Evolutionary conservation across 2,888 invertebrate species (phyloP).

Genomic region (Phalera bucephala): DNA sequence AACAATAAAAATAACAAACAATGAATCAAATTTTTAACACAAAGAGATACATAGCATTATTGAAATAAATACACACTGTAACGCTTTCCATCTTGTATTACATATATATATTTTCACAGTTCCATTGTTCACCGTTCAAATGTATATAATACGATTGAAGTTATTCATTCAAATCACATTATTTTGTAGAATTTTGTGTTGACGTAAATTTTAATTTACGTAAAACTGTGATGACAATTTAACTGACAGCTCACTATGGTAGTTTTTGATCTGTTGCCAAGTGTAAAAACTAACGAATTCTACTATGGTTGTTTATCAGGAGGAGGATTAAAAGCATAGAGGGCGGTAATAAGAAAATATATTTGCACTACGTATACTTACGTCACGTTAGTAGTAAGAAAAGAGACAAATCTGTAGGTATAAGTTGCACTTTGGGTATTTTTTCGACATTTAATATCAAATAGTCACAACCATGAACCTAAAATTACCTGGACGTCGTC

Average conservation of each 20-base stretch:
- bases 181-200: slow-evolving; percentile 30
- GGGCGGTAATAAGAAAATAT: too few relatives aligned
- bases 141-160: background rate
- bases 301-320: too few relatives aligned
- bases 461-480: too few relatives aligned
- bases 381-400: too few relatives aligned
- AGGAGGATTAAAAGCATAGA: too few relatives aligned
- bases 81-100: slow-evolving; percentile 57
- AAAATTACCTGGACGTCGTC: too few relatives aligned
- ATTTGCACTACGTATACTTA: too few relatives aligned
- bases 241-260: background rate
- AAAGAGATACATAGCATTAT: background rate
- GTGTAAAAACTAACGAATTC: background rate
- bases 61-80: slow-evolving; percentile 39
- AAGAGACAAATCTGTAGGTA: too few relatives aligned
- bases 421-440: too few relatives aligned
- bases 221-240: slow-evolving; percentile 7
- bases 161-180: too few relatives aligned
- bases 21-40: slow-evolving; percentile 14
- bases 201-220: slow-evolving; percentile 29
- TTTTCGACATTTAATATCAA: too few relatives aligned
- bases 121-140: slow-evolving; percentile 37
- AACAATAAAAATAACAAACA: slow-evolving; percentile 54
- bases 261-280: background rate
- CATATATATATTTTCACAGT: slow-evolving; percentile 25